Base-by-base conservation (phyloP, 2,888 invertebrate species). In the Heliconius ethilla region DNA sequence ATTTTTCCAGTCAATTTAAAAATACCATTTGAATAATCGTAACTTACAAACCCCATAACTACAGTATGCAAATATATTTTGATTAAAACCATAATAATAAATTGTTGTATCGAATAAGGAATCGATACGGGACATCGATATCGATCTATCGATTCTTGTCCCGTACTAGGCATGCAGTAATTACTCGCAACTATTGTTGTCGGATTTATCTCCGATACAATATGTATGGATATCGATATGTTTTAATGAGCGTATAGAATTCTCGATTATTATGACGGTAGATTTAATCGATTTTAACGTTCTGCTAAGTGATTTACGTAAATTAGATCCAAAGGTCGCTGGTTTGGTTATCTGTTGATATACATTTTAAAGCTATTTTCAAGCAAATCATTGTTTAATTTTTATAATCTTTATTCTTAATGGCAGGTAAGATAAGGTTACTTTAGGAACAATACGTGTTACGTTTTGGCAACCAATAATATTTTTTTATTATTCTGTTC, bases 141-240 rank as follows among this genome's bases (percentile, higher is more conserved):
- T 86, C 86, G 87, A 92, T 90, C 87, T 83, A 82, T 85, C 89
- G 91, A 92, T 92, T 91, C 89, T 90, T 92, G 90, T 91, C 87
- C 93, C 92, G 87, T 92, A 92, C 88, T 91, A 90, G 92, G 92
- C 86, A 88, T 83, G 84, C 85, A 82, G 89, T 93, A 93, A 93
- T 93, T 93, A 91, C 90, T 87, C 82, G 63, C 83, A 87, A 87
- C 87, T 90, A 92, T 91, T 92, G 92, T 91, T 85, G 85, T 83
- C 81, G 83, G 84, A 88, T 88, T 89, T 90, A 90, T 90, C 87
- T 87, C 85, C 84, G 88, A 86, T 88, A 86, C 85, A 79, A 79
- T 67, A 65, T 69, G 72, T 70, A 72, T 79, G 77, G 78, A 80
- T 82, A 81, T 77, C 76, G 70, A 45, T 78, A 77, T 79, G 78